Base-by-base conservation (phyloP, 92 coral and sea anemone species). In the Epizoanthus stellaris region DNA sequence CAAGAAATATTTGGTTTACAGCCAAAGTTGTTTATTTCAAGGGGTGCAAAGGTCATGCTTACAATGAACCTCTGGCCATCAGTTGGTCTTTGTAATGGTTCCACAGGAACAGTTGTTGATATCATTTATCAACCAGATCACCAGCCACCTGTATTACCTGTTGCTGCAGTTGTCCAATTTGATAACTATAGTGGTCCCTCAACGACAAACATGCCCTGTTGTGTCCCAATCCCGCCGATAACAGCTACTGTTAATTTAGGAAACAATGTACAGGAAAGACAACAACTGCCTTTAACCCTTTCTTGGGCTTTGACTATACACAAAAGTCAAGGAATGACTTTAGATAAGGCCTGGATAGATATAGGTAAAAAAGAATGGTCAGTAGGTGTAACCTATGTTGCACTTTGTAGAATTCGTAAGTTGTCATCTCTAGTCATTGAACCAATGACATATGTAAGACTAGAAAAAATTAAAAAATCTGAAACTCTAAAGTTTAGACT, bases 61-160 rank as follows among this genome's bases (percentile, higher is more conserved):
- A 74, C 80, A 74, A 54, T 74, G 76, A 81, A 81, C 64, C 85
- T 81, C 15, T 81, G 76, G 85, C 64, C 75, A 30, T 81, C 85
- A 8, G 85, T 39, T 38, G 85, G 85, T 11, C 47, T 80, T 42
- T 80, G 85, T 58, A 80, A 47, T 65, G 85, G 85, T 13, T 30
- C 75, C 19, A 25, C 63, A 65, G 80, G 47, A 17, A 21, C 80
- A 74, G 80, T 74, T 34, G 39, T 54, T 3, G 80, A 74, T 30
- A 74, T 23, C 20, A 54, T 74, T 3, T 74, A 86, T 57, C 77
- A 74, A 25, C 0, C 63, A 66, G 66, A 68, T 77, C 77, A 68
- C 36, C 21, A 64, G 14, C 80, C 85, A 14, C 89, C 85, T 23
- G 25, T 23, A 23, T 23, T 23, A 23, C 25, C 25, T 23, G 25